phyloP scores from a whole-genome alignment of 2,797 vertebrate genomes.

The Pteropus rufus region DNA sequence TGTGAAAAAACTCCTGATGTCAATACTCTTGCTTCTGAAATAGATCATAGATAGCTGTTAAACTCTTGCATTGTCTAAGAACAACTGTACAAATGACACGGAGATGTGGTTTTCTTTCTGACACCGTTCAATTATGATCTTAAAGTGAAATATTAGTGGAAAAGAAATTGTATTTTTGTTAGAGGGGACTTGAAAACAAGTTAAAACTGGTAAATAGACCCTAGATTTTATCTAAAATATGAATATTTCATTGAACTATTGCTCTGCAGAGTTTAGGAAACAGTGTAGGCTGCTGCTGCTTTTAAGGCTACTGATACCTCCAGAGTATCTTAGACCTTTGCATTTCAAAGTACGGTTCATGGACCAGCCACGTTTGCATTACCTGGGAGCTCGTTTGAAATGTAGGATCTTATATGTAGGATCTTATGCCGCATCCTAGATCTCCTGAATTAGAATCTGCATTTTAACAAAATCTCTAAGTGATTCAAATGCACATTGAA shows the following conservation, averaged over 20 bases:
- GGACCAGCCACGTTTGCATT: background rate
- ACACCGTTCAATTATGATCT: background rate
- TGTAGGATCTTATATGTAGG: background rate
- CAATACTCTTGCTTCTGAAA: background rate
- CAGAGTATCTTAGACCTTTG: background rate
- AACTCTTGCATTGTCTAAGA: background rate
- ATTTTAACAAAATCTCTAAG: background rate
- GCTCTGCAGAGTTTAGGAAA: background rate
- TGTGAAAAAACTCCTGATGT: background rate
- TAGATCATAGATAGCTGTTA: background rate
- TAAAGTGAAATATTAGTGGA: background rate
- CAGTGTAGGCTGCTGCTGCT: background rate
- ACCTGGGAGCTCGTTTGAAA: background rate
- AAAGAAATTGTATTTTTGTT: constrained; percentile 28
- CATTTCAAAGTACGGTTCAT: background rate
- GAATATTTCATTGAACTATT: background rate
- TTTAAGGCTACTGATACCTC: background rate
- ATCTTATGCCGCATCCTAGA: background rate
- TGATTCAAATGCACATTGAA: background rate
- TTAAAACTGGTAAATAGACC: constrained; percentile 28
- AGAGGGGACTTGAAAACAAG: constrained; percentile 4
- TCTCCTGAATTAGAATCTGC: background rate
- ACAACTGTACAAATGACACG: background rate
- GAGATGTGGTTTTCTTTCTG: background rate
- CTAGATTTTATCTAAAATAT: background rate